A percentile compares a stretch with the other conserved stretches of the same genome.
phyloP scores from a whole-genome alignment of 2,797 vertebrate species.

The Oryzias dopingdopingensis region DNA sequence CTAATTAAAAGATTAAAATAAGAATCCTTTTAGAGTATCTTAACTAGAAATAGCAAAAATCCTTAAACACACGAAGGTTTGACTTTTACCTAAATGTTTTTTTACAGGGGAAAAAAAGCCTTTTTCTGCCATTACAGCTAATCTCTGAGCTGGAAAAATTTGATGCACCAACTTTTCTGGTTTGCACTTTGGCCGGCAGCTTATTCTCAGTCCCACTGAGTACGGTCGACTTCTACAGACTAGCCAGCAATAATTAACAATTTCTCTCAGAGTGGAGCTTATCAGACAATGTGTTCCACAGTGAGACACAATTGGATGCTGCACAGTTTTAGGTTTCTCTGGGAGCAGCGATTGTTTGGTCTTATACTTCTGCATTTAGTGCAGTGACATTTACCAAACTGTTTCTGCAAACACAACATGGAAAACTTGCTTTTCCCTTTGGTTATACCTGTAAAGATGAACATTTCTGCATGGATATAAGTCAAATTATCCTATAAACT shows the following conservation, averaged over 20 bases:
- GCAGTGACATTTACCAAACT: background rate
- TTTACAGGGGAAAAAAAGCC: too few species aligned
- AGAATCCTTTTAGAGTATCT: too few species aligned
- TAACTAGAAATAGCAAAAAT: too few species aligned
- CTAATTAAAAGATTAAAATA: too few species aligned
- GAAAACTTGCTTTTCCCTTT: too few species aligned
- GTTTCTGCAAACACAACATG: background rate
- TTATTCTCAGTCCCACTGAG: background rate
- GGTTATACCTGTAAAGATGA: too few species aligned
- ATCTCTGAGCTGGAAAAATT: background rate
- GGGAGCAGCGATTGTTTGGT: slow-evolving; percentile 4
- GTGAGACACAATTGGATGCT: background rate
- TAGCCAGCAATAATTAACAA: background rate
- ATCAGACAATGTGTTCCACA: background rate
- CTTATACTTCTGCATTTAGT: background rate
- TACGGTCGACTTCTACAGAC: background rate
- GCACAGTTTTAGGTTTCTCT: slow-evolving; percentile 1
- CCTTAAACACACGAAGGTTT: too few species aligned
- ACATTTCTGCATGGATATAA: too few species aligned
- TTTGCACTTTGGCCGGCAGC: background rate
- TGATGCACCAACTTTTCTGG: background rate
- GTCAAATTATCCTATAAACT: too few species aligned
- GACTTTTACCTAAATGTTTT: too few species aligned
- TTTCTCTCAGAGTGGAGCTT: background rate
- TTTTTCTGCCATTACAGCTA: background rate